Evolutionary conservation across 2,888 invertebrate genomes (phyloP).

Genomic region (Leptothorax acervorum): DNA sequence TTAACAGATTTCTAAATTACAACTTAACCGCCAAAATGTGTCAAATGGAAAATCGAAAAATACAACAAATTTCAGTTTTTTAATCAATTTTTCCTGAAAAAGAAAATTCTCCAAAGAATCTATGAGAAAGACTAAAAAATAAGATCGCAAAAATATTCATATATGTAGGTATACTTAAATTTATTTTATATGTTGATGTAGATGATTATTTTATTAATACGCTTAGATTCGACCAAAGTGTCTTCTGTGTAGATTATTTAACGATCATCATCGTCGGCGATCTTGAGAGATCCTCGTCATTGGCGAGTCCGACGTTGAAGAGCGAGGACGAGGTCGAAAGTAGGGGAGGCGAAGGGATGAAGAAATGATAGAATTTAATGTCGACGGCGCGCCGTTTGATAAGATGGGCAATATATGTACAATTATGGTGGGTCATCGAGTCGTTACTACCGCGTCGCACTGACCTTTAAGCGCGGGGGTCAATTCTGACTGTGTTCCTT

Average conservation of each 20-base stretch:
- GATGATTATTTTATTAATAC: constrained; percentile 16
- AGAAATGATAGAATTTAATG: constrained; percentile 74
- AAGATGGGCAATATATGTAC: constrained; percentile 75
- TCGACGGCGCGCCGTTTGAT: constrained; percentile 74
- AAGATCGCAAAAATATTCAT: not conserved
- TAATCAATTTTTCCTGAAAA: not conserved
- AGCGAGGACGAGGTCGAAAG: constrained; percentile 40
- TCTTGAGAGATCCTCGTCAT: constrained; percentile 34
- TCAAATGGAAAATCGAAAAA: not conserved
- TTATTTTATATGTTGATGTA: not conserved
- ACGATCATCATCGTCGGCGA: constrained; percentile 4
- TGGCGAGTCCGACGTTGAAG: constrained; percentile 40
- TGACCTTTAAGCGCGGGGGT: constrained; percentile 76
- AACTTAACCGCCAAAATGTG: not conserved
- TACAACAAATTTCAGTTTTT: not conserved
- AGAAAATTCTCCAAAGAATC: not conserved
- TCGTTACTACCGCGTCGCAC: constrained; percentile 72
- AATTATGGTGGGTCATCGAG: constrained; percentile 76
- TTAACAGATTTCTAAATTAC: not conserved
- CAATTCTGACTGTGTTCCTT: constrained; percentile 72
- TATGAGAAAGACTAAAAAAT: not conserved
- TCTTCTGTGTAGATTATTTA: not conserved
- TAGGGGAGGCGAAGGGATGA: constrained; percentile 32
- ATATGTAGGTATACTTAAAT: not conserved
- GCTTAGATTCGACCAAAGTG: constrained; percentile 20